phyloP scores from a whole-genome alignment of 2,113 vertebrate species.

The Pteruthius melanotis region DNA sequence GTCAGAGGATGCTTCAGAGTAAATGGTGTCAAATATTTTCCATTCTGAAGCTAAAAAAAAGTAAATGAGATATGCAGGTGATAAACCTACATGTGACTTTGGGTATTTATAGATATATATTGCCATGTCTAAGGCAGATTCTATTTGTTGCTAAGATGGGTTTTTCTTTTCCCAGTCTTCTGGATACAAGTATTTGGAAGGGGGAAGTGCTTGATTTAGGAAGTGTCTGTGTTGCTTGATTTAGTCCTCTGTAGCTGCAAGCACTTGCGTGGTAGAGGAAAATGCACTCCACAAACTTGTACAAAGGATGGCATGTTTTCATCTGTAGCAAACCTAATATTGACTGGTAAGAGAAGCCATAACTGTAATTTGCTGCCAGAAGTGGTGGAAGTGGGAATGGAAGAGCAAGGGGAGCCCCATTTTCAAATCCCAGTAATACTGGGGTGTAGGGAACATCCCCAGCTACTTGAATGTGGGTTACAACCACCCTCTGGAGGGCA shows the following conservation, averaged over 20 bases:
- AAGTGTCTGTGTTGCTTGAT: background rate
- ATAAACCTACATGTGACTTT: background rate
- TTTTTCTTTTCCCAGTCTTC: background rate
- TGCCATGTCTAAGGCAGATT: background rate
- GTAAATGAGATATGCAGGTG: background rate
- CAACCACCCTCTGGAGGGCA: background rate
- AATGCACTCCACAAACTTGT: background rate
- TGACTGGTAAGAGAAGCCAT: background rate
- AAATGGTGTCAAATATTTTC: background rate
- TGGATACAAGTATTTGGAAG: background rate
- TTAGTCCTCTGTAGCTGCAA: background rate
- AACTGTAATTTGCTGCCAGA: background rate
- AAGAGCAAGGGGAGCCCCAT: background rate
- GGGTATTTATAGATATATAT: background rate
- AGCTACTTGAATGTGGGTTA: background rate
- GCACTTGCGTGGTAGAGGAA: background rate
- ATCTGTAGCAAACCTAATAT: background rate
- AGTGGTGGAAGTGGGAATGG: background rate
- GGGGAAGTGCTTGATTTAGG: background rate
- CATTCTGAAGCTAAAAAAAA: conserved; percentile 1
- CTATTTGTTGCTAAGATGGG: background rate
- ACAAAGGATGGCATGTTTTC: background rate
- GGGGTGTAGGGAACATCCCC: background rate
- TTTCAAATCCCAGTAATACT: background rate
- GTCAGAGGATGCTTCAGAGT: background rate